A percentile compares a stretch with the other conserved stretches of the same genome.
Evolutionary conservation across 2,888 invertebrate genomes (phyloP).

Genomic region (Aphodius sticticus): DNA sequence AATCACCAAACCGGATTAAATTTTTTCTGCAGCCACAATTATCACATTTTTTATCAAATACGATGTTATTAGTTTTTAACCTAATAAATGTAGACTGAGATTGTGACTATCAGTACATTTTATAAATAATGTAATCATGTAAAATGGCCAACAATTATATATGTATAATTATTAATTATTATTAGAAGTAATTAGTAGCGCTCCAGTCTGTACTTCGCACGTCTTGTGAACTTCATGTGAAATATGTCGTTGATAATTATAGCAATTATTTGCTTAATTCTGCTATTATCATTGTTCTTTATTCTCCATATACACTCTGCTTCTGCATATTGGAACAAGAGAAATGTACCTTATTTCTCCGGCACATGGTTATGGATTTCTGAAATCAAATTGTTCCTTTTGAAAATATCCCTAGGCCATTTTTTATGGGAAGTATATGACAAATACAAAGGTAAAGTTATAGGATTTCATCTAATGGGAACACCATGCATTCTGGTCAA

Average conservation of each 20-base stretch:
- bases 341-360: slow-evolving; percentile 51
- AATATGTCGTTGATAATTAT: background rate
- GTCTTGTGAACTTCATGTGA: background rate
- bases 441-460: slow-evolving; percentile 49
- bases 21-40: too few species aligned
- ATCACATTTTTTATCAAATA: too few species aligned
- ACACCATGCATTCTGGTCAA: slow-evolving; percentile 60
- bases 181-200: background rate
- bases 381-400: slow-evolving; percentile 53
- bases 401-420: slow-evolving; percentile 51
- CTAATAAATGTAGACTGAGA: too few species aligned
- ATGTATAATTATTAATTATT: background rate
- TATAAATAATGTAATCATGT: background rate
- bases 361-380: slow-evolving; percentile 56
- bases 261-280: background rate
- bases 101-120: background rate
- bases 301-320: background rate
- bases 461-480: slow-evolving; percentile 63
- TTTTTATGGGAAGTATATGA: slow-evolving; percentile 50
- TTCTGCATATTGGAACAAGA: slow-evolving; percentile 56
- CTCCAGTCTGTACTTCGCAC: background rate
- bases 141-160: background rate
- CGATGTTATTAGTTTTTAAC: too few species aligned
- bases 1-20: too few species aligned
- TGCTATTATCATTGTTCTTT: background rate